A percentile compares a stretch with the other conserved stretches of the same genome.
Evolutionary conservation across 1,140 invertebrate genomes (phyloP).

Genomic region (Drosophila aff.): DNA sequence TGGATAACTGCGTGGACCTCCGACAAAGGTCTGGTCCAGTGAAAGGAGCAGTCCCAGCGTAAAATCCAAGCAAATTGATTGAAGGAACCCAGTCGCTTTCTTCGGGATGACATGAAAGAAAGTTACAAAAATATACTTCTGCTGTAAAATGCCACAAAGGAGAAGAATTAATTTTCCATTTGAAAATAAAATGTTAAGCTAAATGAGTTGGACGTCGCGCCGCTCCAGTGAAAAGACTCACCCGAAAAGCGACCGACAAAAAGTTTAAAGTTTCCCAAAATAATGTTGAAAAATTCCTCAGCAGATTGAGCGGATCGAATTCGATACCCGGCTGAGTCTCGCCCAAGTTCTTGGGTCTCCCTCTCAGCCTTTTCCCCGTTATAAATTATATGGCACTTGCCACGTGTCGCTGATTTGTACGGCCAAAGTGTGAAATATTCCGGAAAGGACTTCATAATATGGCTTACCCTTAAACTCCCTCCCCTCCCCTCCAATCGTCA

Average conservation of each 20-base stretch:
- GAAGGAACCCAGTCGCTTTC: constrained; percentile 34
- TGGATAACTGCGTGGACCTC: constrained; percentile 4
- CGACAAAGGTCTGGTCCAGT: constrained; percentile 40
- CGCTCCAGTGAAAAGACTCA: constrained; percentile 1
- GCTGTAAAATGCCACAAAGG: constrained; percentile 38
- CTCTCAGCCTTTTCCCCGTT: constrained; percentile 41
- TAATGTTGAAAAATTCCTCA: constrained; percentile 35
- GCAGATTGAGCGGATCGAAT: constrained; percentile 63
- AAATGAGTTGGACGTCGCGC: constrained; percentile 46
- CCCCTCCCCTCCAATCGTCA: constrained; percentile 54
- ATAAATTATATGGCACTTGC: constrained; percentile 81
- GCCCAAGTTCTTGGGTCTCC: constrained; percentile 46
- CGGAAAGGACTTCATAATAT: constrained; percentile 80
- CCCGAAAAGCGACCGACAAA: constrained; percentile 4
- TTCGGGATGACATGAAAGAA: constrained; percentile 39
- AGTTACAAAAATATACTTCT: constrained; percentile 42
- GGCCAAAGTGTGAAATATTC: constrained; percentile 78
- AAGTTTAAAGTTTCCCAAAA: constrained; percentile 30
- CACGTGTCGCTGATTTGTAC: constrained; percentile 80
- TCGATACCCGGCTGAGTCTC: constrained; percentile 39
- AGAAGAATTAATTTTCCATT: constrained; percentile 68
- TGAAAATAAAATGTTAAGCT: constrained; percentile 47
- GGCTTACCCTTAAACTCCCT: constrained; percentile 41
- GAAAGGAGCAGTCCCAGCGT: constrained; percentile 65
- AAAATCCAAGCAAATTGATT: constrained; percentile 71